Percentiles rank a stretch among this genome's conserved stretches.
These are phyloP conservation scores for Ploceus nigricollis DNA, from an alignment of 2,113 vertebrate species.

Conservation along the genomic window DNA sequence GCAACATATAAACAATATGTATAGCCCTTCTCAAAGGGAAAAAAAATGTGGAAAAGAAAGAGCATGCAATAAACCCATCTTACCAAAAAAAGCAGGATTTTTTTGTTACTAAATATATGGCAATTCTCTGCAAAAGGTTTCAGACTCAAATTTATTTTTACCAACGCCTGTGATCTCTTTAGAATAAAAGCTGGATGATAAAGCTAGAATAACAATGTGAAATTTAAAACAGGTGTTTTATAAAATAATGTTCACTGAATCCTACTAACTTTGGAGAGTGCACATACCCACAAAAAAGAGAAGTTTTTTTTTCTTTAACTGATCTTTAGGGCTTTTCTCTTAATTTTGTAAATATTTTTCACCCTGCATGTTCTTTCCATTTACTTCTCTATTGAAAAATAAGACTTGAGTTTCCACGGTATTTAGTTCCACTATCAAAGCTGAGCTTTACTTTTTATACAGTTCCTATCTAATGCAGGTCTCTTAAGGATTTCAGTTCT, in stretches of 20 bases:
- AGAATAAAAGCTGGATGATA: neutral
- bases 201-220: neutral
- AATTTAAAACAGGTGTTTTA: neutral
- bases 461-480: fast-evolving
- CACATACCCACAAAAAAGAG: neutral
- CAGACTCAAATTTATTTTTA: neutral
- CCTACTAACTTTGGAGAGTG: neutral
- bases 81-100: neutral
- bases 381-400: neutral
- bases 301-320: neutral
- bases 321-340: neutral
- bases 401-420: neutral
- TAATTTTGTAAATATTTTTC: neutral
- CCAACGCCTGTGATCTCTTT: neutral
- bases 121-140: neutral
- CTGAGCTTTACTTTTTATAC: neutral
- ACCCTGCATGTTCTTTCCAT: neutral
- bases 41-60: neutral
- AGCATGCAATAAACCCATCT: neutral
- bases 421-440: neutral
- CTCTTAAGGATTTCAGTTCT: neutral
- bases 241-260: neutral
- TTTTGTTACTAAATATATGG: neutral
- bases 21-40: neutral
- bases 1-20: neutral